Conservation (phyloP, 92 coral and sea anemone genomes). For the Porites lobata region DNA sequence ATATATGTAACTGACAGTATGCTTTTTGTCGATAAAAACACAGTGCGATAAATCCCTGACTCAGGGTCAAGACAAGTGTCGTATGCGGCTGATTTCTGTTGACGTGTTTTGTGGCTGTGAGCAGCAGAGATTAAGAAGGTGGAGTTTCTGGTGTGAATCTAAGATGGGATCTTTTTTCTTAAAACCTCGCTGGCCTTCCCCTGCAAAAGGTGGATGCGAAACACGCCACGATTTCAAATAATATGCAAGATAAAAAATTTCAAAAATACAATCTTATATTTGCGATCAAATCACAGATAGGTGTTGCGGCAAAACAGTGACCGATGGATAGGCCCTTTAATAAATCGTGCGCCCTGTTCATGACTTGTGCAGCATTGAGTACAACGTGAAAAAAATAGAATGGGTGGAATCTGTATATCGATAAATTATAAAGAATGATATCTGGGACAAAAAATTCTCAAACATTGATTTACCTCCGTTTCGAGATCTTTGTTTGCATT, state of each 20-base stretch:
- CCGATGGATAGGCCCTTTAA: too few species aligned
- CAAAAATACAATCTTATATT: too few species aligned
- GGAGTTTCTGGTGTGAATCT: not conserved
- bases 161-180: not conserved
- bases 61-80: slow-evolving; percentile 25
- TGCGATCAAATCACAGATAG: too few species aligned
- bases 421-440: not conserved
- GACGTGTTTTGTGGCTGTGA: not conserved
- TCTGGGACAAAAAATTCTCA: not conserved
- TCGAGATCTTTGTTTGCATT: not conserved
- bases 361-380: too few species aligned
- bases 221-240: not conserved
- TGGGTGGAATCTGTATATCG: too few species aligned
- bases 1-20: slow-evolving; percentile 8
- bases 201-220: not conserved
- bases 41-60: slow-evolving; percentile 23
- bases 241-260: too few species aligned
- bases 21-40: slow-evolving; percentile 31
- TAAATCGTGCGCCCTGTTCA: too few species aligned
- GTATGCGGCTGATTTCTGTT: not conserved
- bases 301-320: too few species aligned
- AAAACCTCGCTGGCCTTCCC: not conserved
- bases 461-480: not conserved
- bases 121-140: not conserved
- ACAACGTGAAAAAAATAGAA: too few species aligned